Evolutionary conservation across 64 coral and sea anemone species (phyloP).

Genomic region (Orbicella faveolata): DNA sequence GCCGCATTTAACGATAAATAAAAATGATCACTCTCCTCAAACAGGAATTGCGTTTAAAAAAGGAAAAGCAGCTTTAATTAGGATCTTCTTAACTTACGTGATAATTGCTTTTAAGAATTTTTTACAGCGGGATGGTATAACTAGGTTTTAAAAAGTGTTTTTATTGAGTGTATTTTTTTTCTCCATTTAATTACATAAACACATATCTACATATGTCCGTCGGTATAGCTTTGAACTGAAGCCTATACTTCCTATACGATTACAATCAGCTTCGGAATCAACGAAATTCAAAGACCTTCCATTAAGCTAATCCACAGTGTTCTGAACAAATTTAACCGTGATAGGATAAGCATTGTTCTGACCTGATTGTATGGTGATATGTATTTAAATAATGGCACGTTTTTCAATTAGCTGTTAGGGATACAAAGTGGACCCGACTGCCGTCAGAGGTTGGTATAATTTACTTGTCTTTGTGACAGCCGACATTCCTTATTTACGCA

Average conservation of each 20-base stretch:
- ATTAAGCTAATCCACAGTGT: not conserved
- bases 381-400: conserved; percentile 21
- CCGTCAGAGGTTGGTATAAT: not conserved
- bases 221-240: not conserved
- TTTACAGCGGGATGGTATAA: not conserved
- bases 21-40: not conserved
- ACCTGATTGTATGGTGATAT: not conserved
- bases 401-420: not conserved
- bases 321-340: conserved; percentile 9
- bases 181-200: not conserved
- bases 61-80: conserved; percentile 4
- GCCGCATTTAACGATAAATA: not conserved
- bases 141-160: not conserved
- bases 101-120: conserved; percentile 2
- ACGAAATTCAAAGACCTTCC: not conserved
- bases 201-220: not conserved
- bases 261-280: not conserved
- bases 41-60: not conserved
- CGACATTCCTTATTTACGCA: not conserved
- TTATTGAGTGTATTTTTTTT: not conserved
- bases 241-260: not conserved
- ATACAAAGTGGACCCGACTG: conserved; percentile 12
- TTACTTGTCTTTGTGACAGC: conserved; percentile 14
- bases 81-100: not conserved
- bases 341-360: conserved; percentile 2